Percentiles rank a stretch among this genome's conserved stretches.
Evolutionary conservation across 1,140 invertebrate species (phyloP).

Genomic region (Drosophila eugracilis): DNA sequence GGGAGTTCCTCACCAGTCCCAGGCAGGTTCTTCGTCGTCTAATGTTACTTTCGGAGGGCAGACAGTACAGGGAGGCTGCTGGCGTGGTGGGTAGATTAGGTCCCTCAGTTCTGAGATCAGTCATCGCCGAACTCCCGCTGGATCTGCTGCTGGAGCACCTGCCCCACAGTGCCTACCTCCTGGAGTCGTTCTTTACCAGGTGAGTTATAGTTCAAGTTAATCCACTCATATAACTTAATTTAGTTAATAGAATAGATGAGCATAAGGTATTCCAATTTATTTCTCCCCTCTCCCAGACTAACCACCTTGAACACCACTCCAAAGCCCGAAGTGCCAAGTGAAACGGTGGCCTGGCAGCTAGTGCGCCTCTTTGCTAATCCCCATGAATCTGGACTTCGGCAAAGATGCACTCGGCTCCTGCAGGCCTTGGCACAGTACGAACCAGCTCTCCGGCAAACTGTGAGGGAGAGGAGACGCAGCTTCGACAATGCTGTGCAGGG

Average conservation of each 20-base stretch:
- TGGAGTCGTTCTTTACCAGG: slow-evolving; percentile 94
- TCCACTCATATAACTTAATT: background rate
- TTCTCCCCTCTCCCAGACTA: slow-evolving; percentile 82
- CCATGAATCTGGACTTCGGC: slow-evolving; percentile 87
- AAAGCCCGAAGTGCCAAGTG: slow-evolving; percentile 89
- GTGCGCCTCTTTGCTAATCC: slow-evolving; percentile 91
- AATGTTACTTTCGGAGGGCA: slow-evolving; percentile 90
- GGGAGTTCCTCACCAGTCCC: slow-evolving; percentile 90
- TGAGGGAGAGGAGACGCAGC: slow-evolving; percentile 89
- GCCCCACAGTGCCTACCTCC: slow-evolving; percentile 92
- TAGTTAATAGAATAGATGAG: too few relatives aligned
- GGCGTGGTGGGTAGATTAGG: slow-evolving; percentile 91
- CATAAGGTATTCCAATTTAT: background rate
- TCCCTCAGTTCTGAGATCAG: slow-evolving; percentile 89
- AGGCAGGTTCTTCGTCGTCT: slow-evolving; percentile 90
- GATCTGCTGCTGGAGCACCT: slow-evolving; percentile 94
- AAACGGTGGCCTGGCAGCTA: slow-evolving; percentile 92
- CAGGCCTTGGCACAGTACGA: slow-evolving; percentile 86
- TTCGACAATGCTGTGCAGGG: slow-evolving; percentile 94
- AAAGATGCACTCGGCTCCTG: slow-evolving; percentile 86
- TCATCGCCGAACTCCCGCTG: slow-evolving; percentile 92
- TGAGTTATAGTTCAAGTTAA: slow-evolving; percentile 45
- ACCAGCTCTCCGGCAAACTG: slow-evolving; percentile 86
- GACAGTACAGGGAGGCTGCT: slow-evolving; percentile 92
- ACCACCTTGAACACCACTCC: slow-evolving; percentile 86